Base-by-base conservation (phyloP, 2,797 vertebrate genomes). In the Anas bahamensis region DNA sequence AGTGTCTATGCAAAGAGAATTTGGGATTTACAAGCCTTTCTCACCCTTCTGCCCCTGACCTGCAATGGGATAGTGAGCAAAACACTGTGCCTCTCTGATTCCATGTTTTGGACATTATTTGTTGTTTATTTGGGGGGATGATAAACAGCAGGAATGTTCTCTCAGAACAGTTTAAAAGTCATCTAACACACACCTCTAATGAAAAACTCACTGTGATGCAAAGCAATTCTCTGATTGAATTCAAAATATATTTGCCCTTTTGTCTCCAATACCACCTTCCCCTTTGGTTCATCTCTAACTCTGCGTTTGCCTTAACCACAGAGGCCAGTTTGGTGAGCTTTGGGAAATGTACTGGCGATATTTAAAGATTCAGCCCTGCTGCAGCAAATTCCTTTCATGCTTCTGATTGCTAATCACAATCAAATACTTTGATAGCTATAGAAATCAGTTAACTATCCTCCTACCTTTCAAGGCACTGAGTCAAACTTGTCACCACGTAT, bases 371-470 rank as follows among this genome's bases (percentile, higher is more conserved):
- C 94, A 89, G 64, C 33, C 60, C 37, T 74, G 63, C 89, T 87
- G 86, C 83, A 95, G 92, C 65, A 94, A 69, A 95, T 84, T 72
- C 75, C n/a, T 89, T 91, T 86, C 89, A 83, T 23, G 84, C 79
- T 91, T 85, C 89, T 91, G 56, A 50, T 88, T 92, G 83, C 86
- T 96, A 97, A 96, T 97, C 95, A 90, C 68, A 90, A 95, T 81
- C 53, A 92, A 94, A 92, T 88, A 86, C 74, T 94, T 87, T 74
- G 86, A 94, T 78, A 95, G 29, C 68, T n/a, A 3, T 77, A 37
- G 66, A 93, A 95, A 93, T 91, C 71, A 83, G 89, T 88, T 88
- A 86, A 83, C 79, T 74, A 42, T 86, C 82, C 85, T 94, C 85
- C 60, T 90, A 90, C 76, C 78, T 91, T 93, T 80, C 84, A 80